Evolutionary conservation across 2,797 vertebrate genomes (phyloP).

Genomic region (Enteromius radiatus): DNA sequence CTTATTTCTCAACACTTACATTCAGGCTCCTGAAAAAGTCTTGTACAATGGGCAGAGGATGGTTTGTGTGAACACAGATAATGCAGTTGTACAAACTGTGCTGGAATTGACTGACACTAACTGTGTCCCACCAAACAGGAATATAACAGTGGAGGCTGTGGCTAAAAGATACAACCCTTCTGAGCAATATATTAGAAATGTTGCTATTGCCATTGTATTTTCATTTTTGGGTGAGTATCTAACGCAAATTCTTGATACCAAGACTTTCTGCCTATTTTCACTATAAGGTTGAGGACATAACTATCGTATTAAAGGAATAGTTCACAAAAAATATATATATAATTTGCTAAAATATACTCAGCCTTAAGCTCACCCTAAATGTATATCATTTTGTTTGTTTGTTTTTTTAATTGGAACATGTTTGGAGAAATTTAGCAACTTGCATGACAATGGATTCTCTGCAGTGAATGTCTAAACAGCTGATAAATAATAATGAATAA

Average conservation of each 20-base stretch:
- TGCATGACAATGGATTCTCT: neutral
- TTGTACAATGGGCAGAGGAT: constrained; percentile 73
- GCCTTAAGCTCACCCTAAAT: neutral
- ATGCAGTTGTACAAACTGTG: constrained; percentile 68
- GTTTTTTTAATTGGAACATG: neutral
- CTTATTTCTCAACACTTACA: constrained; percentile 74
- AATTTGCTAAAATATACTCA: neutral
- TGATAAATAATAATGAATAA: neutral
- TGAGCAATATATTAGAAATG: constrained; percentile 74
- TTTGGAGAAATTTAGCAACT: neutral
- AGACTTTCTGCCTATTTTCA: neutral
- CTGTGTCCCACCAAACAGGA: constrained; percentile 77
- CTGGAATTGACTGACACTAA: constrained; percentile 78
- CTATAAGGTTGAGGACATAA: neutral
- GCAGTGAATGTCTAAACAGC: neutral
- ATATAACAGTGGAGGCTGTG: constrained; percentile 71
- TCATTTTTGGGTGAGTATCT: constrained; percentile 82
- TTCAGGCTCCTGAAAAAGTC: constrained; percentile 71
- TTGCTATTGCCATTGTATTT: constrained; percentile 77
- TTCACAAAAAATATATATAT: neutral
- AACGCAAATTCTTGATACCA: neutral
- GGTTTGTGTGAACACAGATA: constrained; percentile 70
- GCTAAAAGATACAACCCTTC: constrained; percentile 63
- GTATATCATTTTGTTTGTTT: neutral
- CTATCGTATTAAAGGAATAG: neutral